phyloP scores from a whole-genome alignment of 1,140 invertebrate species.

The Pseudomyrmex concolor region DNA sequence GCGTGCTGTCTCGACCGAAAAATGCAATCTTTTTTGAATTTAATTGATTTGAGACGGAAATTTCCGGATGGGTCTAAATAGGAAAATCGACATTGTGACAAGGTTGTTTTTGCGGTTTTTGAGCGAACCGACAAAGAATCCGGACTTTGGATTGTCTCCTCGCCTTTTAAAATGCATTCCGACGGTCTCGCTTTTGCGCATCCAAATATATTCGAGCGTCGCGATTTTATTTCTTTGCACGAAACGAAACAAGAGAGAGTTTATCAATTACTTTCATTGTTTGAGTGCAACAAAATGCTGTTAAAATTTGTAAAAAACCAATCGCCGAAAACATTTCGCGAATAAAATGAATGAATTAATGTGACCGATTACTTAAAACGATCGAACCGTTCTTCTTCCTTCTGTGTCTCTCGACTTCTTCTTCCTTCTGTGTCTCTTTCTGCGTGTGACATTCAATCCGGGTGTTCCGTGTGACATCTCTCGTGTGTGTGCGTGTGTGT shows the following conservation, averaged over 20 bases:
- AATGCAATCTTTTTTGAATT: constrained; percentile 55
- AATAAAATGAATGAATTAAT: constrained; percentile 12
- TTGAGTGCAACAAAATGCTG: too few relatives aligned
- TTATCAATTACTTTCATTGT: too few relatives aligned
- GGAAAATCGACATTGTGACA: not conserved
- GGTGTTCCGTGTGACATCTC: constrained; percentile 18
- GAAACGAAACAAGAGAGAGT: not conserved
- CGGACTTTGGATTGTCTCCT: not conserved
- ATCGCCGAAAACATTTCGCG: not conserved
- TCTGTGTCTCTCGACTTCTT: too few relatives aligned
- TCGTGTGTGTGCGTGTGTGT: not conserved
- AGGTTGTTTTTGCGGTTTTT: constrained; percentile 31
- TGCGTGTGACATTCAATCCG: constrained; percentile 28
- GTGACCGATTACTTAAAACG: not conserved
- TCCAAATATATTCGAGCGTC: not conserved
- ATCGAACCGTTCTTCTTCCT: too few relatives aligned
- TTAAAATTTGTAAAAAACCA: not conserved
- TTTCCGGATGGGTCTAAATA: not conserved
- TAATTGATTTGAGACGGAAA: constrained; percentile 37
- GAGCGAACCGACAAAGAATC: not conserved
- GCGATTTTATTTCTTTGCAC: not conserved
- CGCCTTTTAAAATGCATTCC: not conserved
- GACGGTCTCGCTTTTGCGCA: not conserved
- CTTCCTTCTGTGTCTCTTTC: not conserved
- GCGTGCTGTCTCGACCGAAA: constrained; percentile 22